These are phyloP conservation scores for Drosophila setosimentum DNA, from an alignment of 2,888 invertebrate genomes.

Conservation along the genomic window DNA sequence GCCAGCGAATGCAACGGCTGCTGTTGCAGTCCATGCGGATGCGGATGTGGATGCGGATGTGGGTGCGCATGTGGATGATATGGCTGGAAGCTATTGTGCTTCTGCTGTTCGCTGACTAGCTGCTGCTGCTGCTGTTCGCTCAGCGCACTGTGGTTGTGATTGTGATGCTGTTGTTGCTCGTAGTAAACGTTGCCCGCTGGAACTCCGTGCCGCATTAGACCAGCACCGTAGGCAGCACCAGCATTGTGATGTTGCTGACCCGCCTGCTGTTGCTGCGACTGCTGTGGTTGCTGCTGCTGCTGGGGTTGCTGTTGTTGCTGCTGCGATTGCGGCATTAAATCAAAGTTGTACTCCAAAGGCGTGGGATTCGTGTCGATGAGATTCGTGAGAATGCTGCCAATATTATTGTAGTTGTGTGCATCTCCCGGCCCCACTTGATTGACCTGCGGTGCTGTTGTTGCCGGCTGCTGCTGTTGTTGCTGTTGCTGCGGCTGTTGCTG, in stretches of 20 bases:
- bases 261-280: slow-evolving; percentile 48
- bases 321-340: slow-evolving; percentile 80
- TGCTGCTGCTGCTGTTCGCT: slow-evolving; percentile 51
- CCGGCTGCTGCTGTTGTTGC: slow-evolving; percentile 64
- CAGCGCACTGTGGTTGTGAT: slow-evolving; percentile 66
- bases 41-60: slow-evolving; percentile 55
- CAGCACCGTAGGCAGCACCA: slow-evolving; percentile 64
- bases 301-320: slow-evolving; percentile 66
- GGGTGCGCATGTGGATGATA: slow-evolving; percentile 76
- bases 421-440: slow-evolving; percentile 68
- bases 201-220: slow-evolving; percentile 79
- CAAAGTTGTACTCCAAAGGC: slow-evolving; percentile 85
- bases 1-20: slow-evolving; percentile 72
- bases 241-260: slow-evolving; percentile 65
- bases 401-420: slow-evolving; percentile 84
- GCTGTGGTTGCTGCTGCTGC: slow-evolving; percentile 61
- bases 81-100: slow-evolving; percentile 83
- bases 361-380: slow-evolving; percentile 84
- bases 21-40: slow-evolving; percentile 59
- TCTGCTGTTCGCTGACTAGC: slow-evolving; percentile 80
- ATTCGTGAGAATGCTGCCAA: slow-evolving; percentile 85
- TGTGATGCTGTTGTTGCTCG: slow-evolving; percentile 74
- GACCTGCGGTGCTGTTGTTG: slow-evolving; percentile 53
- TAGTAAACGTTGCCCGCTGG: slow-evolving; percentile 68
- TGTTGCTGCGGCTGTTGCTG: slow-evolving; percentile 75